phyloP scores from a whole-genome alignment of 1,140 invertebrate genomes.

The Steinernema feltiae region DNA sequence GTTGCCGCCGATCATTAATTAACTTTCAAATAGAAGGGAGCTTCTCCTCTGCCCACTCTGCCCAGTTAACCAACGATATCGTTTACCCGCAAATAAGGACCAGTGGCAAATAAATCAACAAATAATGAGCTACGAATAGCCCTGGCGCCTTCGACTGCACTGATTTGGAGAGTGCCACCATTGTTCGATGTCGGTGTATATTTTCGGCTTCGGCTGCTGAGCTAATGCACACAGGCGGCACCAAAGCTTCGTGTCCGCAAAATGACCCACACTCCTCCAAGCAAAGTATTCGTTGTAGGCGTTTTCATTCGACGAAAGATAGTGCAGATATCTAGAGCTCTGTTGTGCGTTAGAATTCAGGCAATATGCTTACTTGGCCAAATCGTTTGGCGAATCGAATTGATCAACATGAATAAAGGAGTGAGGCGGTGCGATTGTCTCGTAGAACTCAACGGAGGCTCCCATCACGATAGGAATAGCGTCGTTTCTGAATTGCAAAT shows the following conservation, averaged over 20 bases:
- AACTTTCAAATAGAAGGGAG: background rate
- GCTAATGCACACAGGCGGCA: conserved; percentile 75
- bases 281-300: conserved; percentile 86
- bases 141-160: background rate
- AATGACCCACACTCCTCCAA: conserved; percentile 81
- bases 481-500: conserved; percentile 71
- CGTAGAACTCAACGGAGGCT: conserved; percentile 76
- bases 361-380: conserved; percentile 79
- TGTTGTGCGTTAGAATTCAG: conserved; percentile 62
- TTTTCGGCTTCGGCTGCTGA: background rate
- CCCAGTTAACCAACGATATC: no score
- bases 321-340: background rate
- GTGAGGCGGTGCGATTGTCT: conserved; percentile 74
- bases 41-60: no score
- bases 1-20: background rate
- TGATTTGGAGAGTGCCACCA: conserved; percentile 15
- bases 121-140: background rate
- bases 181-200: conserved; percentile 8
- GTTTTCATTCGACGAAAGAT: conserved; percentile 66
- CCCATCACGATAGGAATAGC: conserved; percentile 91
- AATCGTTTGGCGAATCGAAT: conserved; percentile 74
- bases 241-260: conserved; percentile 90
- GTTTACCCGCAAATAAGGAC: no score
- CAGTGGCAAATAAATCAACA: no score
- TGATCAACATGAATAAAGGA: conserved; percentile 89